Conservation (phyloP, 2,113 vertebrate genomes). For the Protobothrops flavoviridis region DNA sequence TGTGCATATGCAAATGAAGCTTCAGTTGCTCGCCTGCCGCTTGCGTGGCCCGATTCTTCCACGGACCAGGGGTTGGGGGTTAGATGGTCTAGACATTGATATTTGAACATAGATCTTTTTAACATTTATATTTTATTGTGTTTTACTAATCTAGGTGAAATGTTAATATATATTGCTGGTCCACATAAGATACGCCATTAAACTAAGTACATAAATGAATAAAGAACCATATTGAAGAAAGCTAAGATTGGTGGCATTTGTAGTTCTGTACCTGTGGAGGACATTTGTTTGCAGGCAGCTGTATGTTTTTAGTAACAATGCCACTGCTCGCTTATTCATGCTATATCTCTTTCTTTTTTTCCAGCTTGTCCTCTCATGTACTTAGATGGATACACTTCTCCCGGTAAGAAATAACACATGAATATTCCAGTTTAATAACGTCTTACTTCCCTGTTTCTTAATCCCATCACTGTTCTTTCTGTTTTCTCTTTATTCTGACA, state of each 20-base stretch:
- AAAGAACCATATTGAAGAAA: background rate
- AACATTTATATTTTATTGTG: background rate
- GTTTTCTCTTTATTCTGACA: constrained; percentile 12
- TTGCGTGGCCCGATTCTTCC: background rate
- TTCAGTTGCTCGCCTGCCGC: no score
- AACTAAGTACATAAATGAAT: background rate
- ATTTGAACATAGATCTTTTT: background rate
- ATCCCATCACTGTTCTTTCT: background rate
- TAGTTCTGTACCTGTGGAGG: background rate
- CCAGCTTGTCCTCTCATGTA: constrained; percentile 94
- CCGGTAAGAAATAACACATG: constrained; percentile 74
- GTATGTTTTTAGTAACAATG: background rate
- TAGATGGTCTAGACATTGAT: background rate
- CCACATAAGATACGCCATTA: background rate
- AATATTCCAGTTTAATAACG: constrained; percentile 3
- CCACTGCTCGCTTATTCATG: background rate
- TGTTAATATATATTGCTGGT: background rate
- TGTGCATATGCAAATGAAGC: background rate
- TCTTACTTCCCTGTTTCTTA: constrained; percentile 6
- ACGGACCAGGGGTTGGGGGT: no score
- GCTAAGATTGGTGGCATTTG: background rate
- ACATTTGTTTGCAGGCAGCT: background rate
- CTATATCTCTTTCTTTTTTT: constrained; percentile 40
- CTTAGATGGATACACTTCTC: constrained; percentile 94
- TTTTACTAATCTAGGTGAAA: background rate